Conservation (phyloP, 2,797 vertebrate species). For the Remorina albescens region DNA sequence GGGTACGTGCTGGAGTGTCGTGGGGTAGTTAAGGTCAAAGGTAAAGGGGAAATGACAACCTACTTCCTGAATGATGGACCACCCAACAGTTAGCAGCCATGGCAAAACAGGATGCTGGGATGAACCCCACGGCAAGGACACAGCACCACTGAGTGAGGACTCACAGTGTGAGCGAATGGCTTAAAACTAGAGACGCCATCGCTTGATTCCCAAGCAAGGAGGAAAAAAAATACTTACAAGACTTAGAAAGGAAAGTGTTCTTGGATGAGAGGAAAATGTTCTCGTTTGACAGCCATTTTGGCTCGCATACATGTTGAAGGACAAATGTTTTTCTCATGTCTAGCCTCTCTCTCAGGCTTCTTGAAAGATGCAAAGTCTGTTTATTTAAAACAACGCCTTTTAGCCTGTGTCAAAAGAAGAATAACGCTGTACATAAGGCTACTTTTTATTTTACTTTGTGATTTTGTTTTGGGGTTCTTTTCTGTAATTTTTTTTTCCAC, state of each 20-base stretch:
- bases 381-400: slow-evolving; percentile 88
- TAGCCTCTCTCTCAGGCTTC: slow-evolving; percentile 87
- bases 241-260: slow-evolving; percentile 72
- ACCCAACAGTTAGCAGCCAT: slow-evolving; percentile 88
- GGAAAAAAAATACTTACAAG: slow-evolving; percentile 58
- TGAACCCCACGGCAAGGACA: slow-evolving; percentile 68
- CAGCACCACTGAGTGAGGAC: slow-evolving; percentile 74
- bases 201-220: slow-evolving; percentile 81
- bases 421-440: slow-evolving; percentile 87
- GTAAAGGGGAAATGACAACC: slow-evolving; percentile 97
- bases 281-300: slow-evolving; percentile 71
- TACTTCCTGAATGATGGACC: slow-evolving; percentile 96
- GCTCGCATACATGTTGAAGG: slow-evolving; percentile 74
- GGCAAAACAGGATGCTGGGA: slow-evolving; percentile 61
- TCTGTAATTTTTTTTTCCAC: slow-evolving; percentile 72
- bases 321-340: slow-evolving; percentile 83
- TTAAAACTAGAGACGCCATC: slow-evolving; percentile 78
- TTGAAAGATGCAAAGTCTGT: slow-evolving; percentile 89
- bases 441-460: slow-evolving; percentile 79
- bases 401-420: slow-evolving; percentile 86
- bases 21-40: slow-evolving; percentile 95
- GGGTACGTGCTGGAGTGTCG: slow-evolving; percentile 94
- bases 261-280: slow-evolving; percentile 71
- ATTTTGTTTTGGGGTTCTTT: slow-evolving; percentile 53
- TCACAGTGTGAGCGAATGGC: slow-evolving; percentile 75